Evolutionary conservation across 2,888 invertebrate genomes (phyloP).

Genomic region (Drosophila mimica): DNA sequence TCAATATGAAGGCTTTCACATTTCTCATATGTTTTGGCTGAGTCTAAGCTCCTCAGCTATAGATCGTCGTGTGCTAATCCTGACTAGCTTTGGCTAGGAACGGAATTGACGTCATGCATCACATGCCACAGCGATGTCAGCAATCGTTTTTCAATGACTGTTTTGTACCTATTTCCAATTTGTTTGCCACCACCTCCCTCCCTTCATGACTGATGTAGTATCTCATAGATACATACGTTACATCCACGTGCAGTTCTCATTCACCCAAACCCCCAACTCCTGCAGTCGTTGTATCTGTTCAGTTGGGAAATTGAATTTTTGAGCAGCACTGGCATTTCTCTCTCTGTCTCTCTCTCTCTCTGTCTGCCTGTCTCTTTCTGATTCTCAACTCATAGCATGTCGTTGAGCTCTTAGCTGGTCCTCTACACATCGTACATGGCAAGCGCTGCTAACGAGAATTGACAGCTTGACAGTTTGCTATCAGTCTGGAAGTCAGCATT

Average conservation of each 20-base stretch:
- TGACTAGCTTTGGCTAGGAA: conserved; percentile 15
- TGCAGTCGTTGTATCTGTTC: conserved; percentile 65
- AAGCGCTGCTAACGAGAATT: conserved; percentile 70
- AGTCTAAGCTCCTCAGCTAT: conserved; percentile 10
- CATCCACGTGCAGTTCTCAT: conserved; percentile 19
- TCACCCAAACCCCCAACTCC: neutral
- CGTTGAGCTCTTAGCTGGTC: conserved; percentile 3
- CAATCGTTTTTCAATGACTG: conserved; percentile 77
- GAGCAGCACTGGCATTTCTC: conserved; percentile 62
- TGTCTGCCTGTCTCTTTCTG: neutral
- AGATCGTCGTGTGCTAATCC: conserved; percentile 38
- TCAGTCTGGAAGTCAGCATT: conserved; percentile 75
- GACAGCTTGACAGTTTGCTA: conserved; percentile 80
- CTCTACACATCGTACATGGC: conserved; percentile 40
- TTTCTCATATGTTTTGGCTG: conserved; percentile 48
- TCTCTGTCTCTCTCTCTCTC: conserved; percentile 2
- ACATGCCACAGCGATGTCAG: conserved; percentile 65
- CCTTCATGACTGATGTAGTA: conserved; percentile 8
- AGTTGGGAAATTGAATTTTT: conserved; percentile 80
- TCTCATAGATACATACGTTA: conserved; percentile 27
- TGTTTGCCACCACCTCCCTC: conserved; percentile 44
- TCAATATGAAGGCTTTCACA: conserved; percentile 59
- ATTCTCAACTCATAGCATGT: neutral
- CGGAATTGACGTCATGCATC: conserved; percentile 45
- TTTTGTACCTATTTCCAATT: conserved; percentile 73